Evolutionary conservation across 2,797 vertebrate genomes (phyloP).

Genomic region (Rhabdophis nuchalis): DNA sequence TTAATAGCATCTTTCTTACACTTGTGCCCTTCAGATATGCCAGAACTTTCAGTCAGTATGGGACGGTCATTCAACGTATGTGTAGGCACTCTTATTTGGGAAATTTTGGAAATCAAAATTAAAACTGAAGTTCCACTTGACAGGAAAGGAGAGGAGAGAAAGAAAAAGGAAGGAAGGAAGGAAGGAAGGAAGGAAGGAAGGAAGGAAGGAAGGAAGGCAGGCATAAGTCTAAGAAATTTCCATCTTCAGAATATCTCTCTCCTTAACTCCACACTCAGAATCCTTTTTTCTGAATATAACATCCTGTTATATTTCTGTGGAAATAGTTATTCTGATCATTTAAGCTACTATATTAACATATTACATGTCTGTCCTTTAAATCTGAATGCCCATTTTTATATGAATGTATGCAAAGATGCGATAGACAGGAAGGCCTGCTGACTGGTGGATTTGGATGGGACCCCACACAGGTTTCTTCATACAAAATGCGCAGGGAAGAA

Average conservation of each 20-base stretch:
- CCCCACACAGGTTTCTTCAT: not conserved
- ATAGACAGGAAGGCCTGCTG: not conserved
- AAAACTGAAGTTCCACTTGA: not conserved
- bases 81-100: not conserved
- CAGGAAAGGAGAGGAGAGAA: not conserved
- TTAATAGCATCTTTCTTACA: not conserved
- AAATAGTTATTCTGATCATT: not conserved
- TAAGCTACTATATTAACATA: not conserved
- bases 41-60: not conserved
- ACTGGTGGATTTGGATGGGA: not conserved
- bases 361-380: not conserved
- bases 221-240: not conserved
- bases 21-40: not conserved
- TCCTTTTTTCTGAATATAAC: not conserved
- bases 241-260: not conserved
- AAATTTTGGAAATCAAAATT: not conserved
- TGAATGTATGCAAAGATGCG: not conserved
- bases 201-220: not conserved
- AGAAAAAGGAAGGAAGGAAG: too few species aligned
- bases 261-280: not conserved
- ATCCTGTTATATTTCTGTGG: not conserved
- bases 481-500: not conserved
- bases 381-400: not conserved
- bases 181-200: not conserved
- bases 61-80: not conserved